phyloP scores from a whole-genome alignment of 2,888 invertebrate species.

The Cantharis nigra region DNA sequence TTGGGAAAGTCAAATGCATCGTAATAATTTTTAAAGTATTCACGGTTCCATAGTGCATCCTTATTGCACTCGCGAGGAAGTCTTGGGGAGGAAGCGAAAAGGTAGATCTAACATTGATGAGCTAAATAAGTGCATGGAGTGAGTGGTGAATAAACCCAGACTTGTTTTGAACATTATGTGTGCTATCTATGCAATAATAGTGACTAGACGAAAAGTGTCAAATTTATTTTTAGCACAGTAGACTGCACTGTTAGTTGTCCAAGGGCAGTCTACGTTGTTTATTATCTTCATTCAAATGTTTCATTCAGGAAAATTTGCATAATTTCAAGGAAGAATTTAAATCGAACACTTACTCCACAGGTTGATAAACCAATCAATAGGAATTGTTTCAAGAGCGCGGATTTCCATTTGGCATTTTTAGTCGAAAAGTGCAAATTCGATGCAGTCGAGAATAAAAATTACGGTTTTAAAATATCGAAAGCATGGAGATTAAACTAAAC shows the following conservation, averaged over 20 bases:
- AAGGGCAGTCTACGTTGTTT: conserved; percentile 6
- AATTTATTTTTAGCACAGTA: conserved; percentile 46
- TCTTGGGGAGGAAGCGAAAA: conserved; percentile 6
- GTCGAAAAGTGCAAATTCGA: background rate
- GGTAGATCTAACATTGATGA: conserved; percentile 4
- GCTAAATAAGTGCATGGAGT: conserved; percentile 39
- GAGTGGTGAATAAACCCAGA: conserved; percentile 51
- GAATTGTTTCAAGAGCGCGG: background rate
- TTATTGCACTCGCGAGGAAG: conserved; percentile 6
- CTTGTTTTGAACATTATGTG: conserved; percentile 49
- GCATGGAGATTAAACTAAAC: conserved; percentile 25
- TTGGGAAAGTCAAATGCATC: conserved; percentile 51
- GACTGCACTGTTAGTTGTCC: conserved; percentile 2
- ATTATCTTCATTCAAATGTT: background rate
- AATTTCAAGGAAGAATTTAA: background rate
- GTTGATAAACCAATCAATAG: background rate
- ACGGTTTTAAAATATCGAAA: conserved; percentile 12
- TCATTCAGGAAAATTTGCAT: background rate
- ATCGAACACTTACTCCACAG: background rate
- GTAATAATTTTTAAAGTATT: conserved; percentile 26
- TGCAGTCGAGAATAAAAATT: conserved; percentile 13
- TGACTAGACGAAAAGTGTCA: conserved; percentile 53
- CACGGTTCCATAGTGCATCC: conserved; percentile 15
- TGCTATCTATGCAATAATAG: conserved; percentile 55
- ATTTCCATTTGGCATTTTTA: background rate